Evolutionary conservation across 2,113 vertebrate species (phyloP).

Genomic region (Onychostruthus taczanowskii): DNA sequence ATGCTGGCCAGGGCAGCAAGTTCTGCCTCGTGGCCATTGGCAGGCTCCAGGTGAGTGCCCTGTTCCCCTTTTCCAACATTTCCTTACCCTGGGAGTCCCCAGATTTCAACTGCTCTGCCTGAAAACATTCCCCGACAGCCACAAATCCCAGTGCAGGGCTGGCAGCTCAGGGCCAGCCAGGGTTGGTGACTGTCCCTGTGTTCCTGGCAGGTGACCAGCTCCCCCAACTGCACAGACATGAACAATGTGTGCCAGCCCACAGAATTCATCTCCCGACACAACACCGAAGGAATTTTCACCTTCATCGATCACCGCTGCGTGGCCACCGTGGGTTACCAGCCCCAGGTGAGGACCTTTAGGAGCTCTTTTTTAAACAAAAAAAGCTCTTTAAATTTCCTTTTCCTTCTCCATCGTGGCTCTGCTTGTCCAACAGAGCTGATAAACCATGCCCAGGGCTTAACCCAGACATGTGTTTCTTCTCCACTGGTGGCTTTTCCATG

Average conservation of each 20-base stretch:
- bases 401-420: rapidly evolving
- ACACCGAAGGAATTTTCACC: conserved; percentile 88
- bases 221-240: conserved; percentile 85
- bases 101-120: rapidly evolving
- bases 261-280: conserved; percentile 97
- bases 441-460: not conserved
- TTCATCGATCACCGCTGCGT: conserved; percentile 95
- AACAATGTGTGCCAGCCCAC: conserved; percentile 86
- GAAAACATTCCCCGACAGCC: rapidly evolving
- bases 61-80: rapidly evolving
- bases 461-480: not conserved
- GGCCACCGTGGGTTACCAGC: conserved; percentile 90
- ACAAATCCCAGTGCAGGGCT: not conserved
- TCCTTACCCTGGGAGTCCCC: rapidly evolving
- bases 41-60: conserved; percentile 82
- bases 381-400: not conserved
- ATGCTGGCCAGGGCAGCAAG: conserved; percentile 89
- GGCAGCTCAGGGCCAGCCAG: not conserved
- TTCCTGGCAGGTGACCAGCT: conserved; percentile 86
- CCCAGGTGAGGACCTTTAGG: conserved; percentile 76
- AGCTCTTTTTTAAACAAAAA: rapidly evolving
- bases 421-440: not conserved
- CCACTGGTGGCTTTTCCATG: not conserved
- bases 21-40: conserved; percentile 97
- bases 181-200: rapidly evolving